Evolutionary conservation across 2,888 invertebrate genomes (phyloP), one percentile per base, ranked within the genome.

Genomic region (Drosophila anomelani): DNA sequence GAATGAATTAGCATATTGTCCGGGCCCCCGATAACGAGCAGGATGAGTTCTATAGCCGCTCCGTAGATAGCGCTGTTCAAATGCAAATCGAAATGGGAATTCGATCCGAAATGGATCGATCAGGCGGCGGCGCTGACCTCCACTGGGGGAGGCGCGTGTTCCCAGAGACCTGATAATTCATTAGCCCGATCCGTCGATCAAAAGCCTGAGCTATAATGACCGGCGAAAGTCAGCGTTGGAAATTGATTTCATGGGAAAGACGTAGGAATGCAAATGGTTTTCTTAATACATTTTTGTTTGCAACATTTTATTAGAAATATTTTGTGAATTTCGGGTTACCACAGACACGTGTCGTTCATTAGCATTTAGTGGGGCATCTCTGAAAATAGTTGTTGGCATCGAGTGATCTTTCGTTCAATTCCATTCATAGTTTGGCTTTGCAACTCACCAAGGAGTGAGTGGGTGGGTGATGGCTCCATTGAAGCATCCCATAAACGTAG

Each of bases 1-100:
- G 84, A 84, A 88, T 88, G 84, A 84, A 88, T 85, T 88, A 80
- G 69, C 84, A 80, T 82, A 73, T 75, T 73, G 64, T 72, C 34
- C 29, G 54, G 15, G 51, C 43, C 41, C 41, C 43, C 54, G 75
- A 75, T 75, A 75, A 75, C 68, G 39, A 51, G 57, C 69, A 66
- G 76, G 61, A 75, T 55, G 54, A 38, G 36, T 68, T 43, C 29
- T 49, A 53, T 58, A 29, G 13, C 6, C 7, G 10, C 17, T 15
- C n/a, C 2, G n/a, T 17, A 51, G 51, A 51, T 23, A 36, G 34
- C 17, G 17, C 8, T 34, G 32, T 53, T 53, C 43, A 34, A 29
- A 64, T 63, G 49, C 29, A 51, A 66, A 64, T 60, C 39, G 29
- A 5, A 29, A 13, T 63, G 29, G 61, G 23, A 39, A 39, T 32